Conservation (phyloP, 2,888 invertebrate species). For the Latrodectus hesperus region DNA sequence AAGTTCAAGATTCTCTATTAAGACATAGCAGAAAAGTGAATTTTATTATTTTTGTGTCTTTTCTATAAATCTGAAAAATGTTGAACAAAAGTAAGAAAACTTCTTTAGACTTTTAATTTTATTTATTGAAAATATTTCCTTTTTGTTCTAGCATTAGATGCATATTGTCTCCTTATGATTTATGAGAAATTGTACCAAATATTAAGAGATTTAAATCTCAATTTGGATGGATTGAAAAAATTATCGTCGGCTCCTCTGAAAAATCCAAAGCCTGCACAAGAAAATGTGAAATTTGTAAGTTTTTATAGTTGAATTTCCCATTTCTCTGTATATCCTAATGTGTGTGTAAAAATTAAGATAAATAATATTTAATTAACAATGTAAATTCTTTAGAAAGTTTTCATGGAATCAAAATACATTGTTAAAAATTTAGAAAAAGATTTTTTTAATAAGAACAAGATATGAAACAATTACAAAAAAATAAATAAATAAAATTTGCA, state of each 20-base stretch:
- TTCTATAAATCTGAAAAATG: not conserved
- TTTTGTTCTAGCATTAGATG: constrained; percentile 83
- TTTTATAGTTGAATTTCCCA: not conserved
- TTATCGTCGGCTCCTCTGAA: not conserved
- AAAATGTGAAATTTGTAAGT: not conserved
- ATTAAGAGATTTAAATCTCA: constrained; percentile 22
- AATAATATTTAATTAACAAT: no score
- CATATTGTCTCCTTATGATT: constrained; percentile 87
- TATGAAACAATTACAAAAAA: no score
- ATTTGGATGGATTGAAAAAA: constrained; percentile 35
- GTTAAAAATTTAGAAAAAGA: no score
- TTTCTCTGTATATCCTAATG: not conserved
- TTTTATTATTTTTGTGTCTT: not conserved
- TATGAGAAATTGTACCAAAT: constrained; percentile 80
- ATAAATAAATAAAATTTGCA: no score
- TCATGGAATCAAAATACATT: no score
- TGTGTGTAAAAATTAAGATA: not conserved
- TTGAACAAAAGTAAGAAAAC: not conserved
- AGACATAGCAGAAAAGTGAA: no score
- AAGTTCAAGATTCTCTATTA: not conserved
- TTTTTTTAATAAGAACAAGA: no score
- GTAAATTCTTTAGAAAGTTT: no score
- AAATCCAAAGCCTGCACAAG: no score
- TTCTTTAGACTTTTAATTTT: not conserved
- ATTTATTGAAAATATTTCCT: constrained; percentile 45